Percentiles rank a stretch among this genome's conserved stretches.
These are phyloP conservation scores for Sternotherus odoratus DNA, from an alignment of 2,797 vertebrate species.

Conservation along the genomic window DNA sequence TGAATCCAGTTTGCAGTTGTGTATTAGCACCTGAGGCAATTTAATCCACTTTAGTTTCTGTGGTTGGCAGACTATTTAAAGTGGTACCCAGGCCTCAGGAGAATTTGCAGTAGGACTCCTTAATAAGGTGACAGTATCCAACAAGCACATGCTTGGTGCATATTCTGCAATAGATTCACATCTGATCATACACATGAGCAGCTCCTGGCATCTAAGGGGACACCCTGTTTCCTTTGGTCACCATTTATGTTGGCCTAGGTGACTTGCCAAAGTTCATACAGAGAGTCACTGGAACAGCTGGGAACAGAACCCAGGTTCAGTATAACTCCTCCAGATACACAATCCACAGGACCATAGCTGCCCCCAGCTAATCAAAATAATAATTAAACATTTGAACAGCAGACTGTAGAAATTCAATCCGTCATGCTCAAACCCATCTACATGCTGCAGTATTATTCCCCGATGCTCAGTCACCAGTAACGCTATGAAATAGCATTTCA, in stretches of 20 bases:
- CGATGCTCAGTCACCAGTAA: not conserved
- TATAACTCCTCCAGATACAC: not conserved
- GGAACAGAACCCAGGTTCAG: not conserved
- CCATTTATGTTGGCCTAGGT: not conserved
- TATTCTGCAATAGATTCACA: slow-evolving; percentile 36
- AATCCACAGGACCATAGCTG: not conserved
- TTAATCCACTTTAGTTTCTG: not conserved
- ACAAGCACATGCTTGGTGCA: not conserved
- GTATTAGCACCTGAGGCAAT: not conserved
- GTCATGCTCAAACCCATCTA: fast-evolving
- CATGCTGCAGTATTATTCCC: not conserved
- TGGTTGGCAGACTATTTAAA: slow-evolving; percentile 37
- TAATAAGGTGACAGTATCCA: not conserved
- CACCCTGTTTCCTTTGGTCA: not conserved
- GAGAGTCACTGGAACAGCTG: fast-evolving
- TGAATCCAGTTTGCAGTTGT: slow-evolving; percentile 24
- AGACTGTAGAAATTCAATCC: not conserved
- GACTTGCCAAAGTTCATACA: not conserved
- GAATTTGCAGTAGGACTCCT: not conserved
- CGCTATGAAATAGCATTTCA: not conserved
- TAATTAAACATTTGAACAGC: not conserved
- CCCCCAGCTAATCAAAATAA: not conserved
- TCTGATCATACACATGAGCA: not conserved
- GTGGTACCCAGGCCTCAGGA: not conserved
- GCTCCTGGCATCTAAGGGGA: not conserved